phyloP scores from a whole-genome alignment of 2,113 vertebrate genomes.

The Prietella phreatophila region DNA sequence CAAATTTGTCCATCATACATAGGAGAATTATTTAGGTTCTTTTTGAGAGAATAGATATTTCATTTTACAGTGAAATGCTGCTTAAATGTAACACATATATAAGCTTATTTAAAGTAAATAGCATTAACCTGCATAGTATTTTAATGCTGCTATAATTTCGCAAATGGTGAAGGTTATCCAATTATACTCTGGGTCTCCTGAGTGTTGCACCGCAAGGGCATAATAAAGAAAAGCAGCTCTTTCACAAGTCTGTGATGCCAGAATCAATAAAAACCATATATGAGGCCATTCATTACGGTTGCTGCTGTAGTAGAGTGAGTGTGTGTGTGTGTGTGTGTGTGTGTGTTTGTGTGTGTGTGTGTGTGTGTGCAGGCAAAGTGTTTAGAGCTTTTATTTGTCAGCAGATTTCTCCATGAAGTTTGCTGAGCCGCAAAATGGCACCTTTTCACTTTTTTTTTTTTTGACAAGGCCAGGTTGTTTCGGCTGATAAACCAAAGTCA shows the following conservation, averaged over 20 bases:
- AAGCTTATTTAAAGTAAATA: neutral
- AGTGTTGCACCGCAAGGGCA: constrained; percentile 55
- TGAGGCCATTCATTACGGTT: constrained; percentile 57
- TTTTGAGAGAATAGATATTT: neutral
- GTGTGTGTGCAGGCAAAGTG: constrained; percentile 36
- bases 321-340: constrained; percentile 31
- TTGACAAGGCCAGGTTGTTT: neutral
- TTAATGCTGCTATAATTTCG: constrained; percentile 13
- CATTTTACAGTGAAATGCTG: neutral
- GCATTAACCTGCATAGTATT: neutral
- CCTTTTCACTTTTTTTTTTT: neutral
- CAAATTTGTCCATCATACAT: no score
- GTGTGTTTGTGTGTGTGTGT: constrained; percentile 30
- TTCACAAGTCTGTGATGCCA: constrained; percentile 65
- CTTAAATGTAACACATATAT: neutral
- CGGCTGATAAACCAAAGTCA: neutral
- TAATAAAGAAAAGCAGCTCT: constrained; percentile 66
- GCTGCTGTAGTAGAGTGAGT: constrained; percentile 28
- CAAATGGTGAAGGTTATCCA: constrained; percentile 12
- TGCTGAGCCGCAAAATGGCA: constrained; percentile 20
- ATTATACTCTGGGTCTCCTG: constrained; percentile 7
- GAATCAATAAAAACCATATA: constrained; percentile 74
- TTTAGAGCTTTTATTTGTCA: constrained; percentile 57
- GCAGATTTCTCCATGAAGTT: constrained; percentile 45
- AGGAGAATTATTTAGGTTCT: no score